A percentile compares a stretch with the other conserved stretches of the same genome.
These are phyloP conservation scores for Choreutis nemorana DNA, from an alignment of 2,888 invertebrate species.

Conservation along the genomic window DNA sequence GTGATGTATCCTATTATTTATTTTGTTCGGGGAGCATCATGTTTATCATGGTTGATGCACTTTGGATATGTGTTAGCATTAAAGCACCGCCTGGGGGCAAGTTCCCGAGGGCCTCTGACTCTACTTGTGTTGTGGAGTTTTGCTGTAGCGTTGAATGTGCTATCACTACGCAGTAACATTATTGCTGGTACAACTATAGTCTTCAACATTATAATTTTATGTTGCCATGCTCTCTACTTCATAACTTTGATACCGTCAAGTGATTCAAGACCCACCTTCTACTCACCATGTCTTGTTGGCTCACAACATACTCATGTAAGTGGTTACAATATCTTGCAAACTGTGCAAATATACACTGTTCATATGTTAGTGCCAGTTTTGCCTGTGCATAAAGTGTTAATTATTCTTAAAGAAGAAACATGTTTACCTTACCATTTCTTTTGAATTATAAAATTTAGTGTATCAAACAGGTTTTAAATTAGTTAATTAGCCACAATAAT, in stretches of 20 bases:
- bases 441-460: no score
- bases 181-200: slow-evolving; percentile 54
- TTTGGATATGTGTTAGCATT: slow-evolving; percentile 76
- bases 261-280: slow-evolving; percentile 52
- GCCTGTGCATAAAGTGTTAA: no score
- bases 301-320: slow-evolving; percentile 63
- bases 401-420: no score
- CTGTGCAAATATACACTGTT: no score
- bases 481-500: no score
- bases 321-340: no score
- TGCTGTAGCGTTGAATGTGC: slow-evolving; percentile 70
- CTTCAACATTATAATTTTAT: slow-evolving; percentile 68
- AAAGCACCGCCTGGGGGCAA: slow-evolving; percentile 68
- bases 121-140: slow-evolving; percentile 75
- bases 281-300: slow-evolving; percentile 52
- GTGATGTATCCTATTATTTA: slow-evolving; percentile 72
- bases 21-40: slow-evolving; percentile 73
- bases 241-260: slow-evolving; percentile 74
- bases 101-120: slow-evolving; percentile 77
- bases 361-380: no score
- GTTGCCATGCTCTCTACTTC: slow-evolving; percentile 74
- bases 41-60: slow-evolving; percentile 84
- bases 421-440: no score
- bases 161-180: slow-evolving; percentile 74
- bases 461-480: no score